phyloP scores from a whole-genome alignment of 92 coral and sea anemone genomes.

The Siderastrea radians region DNA sequence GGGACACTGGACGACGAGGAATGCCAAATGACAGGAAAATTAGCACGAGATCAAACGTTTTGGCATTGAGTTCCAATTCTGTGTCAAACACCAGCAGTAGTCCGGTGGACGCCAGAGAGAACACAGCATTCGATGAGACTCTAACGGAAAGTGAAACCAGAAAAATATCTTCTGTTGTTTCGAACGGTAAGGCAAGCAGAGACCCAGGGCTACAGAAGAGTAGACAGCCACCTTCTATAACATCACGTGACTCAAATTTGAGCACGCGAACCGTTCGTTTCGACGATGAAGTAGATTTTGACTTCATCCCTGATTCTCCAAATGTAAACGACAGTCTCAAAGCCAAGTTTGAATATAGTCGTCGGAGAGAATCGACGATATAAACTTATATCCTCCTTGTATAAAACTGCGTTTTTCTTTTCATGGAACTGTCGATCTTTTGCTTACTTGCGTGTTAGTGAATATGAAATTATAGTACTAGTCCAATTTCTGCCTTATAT shows the following conservation, averaged over 20 bases:
- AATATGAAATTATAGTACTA: no score
- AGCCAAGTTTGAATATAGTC: conserved; percentile 41
- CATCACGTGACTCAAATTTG: conserved; percentile 63
- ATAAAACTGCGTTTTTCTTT: background rate
- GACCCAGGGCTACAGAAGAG: conserved; percentile 5
- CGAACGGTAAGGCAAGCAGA: background rate
- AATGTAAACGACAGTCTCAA: conserved; percentile 41
- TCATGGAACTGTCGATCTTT: no score
- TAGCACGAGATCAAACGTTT: conserved; percentile 54
- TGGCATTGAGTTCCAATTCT: conserved; percentile 32
- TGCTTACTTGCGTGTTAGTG: no score
- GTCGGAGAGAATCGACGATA: conserved; percentile 60
- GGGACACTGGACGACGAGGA: conserved; percentile 59
- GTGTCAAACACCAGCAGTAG: conserved; percentile 28
- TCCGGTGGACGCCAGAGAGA: conserved; percentile 7
- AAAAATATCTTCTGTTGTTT: conserved; percentile 8
- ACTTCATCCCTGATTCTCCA: conserved; percentile 18
- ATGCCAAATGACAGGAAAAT: conserved; percentile 4
- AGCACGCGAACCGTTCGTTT: conserved; percentile 78
- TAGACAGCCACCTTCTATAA: conserved; percentile 9
- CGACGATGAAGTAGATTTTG: conserved; percentile 69
- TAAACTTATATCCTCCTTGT: background rate
- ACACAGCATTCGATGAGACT: background rate
- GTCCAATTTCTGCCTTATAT: no score
- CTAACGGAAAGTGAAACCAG: conserved; percentile 14